phyloP scores from a whole-genome alignment of 2,113 vertebrate genomes.

The Fukomys damarensis region DNA sequence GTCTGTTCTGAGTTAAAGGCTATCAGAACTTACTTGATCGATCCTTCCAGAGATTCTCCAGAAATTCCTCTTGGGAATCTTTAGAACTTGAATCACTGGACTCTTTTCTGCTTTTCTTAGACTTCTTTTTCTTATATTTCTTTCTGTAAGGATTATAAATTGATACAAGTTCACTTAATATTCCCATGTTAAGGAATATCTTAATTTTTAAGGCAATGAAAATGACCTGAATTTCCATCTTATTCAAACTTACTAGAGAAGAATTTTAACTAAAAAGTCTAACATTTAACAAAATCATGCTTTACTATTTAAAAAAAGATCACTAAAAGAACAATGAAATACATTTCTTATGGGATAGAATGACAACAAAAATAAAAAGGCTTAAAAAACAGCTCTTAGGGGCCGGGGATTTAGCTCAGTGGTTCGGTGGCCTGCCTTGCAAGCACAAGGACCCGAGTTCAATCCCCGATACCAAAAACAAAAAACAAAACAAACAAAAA shows the following conservation, averaged over 20 bases:
- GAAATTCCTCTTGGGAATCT: constrained; percentile 89
- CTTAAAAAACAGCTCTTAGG: constrained; percentile 4
- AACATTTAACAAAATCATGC: constrained; percentile 48
- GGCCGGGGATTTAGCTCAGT: no score
- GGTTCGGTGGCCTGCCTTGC: no score
- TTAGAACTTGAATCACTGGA: constrained; percentile 94
- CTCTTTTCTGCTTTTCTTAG: constrained; percentile 92
- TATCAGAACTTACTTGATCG: constrained; percentile 88
- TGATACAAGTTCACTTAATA: constrained; percentile 55
- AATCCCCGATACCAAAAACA: no score
- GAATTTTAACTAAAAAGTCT: constrained; percentile 13
- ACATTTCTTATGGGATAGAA: constrained; percentile 35
- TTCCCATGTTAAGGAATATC: constrained; percentile 51
- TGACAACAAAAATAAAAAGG: constrained; percentile 52
- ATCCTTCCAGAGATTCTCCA: constrained; percentile 94
- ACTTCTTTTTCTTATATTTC: constrained; percentile 95
- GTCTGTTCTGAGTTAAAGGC: constrained; percentile 58
- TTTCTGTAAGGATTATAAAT: constrained; percentile 87
- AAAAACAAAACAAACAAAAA: no score
- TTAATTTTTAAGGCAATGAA: constrained; percentile 59
- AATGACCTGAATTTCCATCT: constrained; percentile 13
- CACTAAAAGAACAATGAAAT: constrained; percentile 31
- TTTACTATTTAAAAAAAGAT: constrained; percentile 45
- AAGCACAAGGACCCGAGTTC: no score
- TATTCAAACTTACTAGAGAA: constrained; percentile 36